Conservation (phyloP, 2,888 invertebrate genomes). For the Chrysotoxum bicinctum region DNA sequence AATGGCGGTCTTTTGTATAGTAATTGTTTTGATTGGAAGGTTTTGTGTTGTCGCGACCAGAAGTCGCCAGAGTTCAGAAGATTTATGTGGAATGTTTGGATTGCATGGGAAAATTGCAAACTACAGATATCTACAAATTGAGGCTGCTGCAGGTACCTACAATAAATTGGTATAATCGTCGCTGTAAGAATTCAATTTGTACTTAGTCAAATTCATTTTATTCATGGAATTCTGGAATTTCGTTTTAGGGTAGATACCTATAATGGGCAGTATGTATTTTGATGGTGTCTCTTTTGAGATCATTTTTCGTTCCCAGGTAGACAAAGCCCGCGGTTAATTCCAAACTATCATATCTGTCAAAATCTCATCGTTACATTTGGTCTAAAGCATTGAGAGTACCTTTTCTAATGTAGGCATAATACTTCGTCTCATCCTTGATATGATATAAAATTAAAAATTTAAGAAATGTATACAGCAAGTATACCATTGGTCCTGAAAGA, state of each 20-base stretch:
- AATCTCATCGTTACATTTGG: too few relatives aligned
- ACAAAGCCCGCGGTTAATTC: too few relatives aligned
- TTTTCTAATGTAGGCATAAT: too few relatives aligned
- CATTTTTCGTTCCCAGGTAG: too few relatives aligned
- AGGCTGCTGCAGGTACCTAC: constrained; percentile 24
- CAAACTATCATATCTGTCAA: too few relatives aligned
- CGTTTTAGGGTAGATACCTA: not conserved
- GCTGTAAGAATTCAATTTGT: constrained; percentile 13
- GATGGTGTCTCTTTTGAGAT: too few relatives aligned
- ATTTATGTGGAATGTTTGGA: constrained; percentile 49
- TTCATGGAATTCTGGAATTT: not conserved
- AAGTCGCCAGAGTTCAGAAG: constrained; percentile 60
- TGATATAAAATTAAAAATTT: too few relatives aligned
- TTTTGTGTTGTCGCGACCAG: constrained; percentile 53
- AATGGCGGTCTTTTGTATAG: constrained; percentile 43
- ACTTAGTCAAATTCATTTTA: constrained; percentile 3
- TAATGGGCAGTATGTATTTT: not conserved
- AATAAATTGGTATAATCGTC: constrained; percentile 5
- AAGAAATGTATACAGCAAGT: too few relatives aligned
- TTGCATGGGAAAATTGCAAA: constrained; percentile 23
- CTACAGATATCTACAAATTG: not conserved
- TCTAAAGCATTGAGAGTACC: too few relatives aligned
- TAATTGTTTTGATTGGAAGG: constrained; percentile 70
- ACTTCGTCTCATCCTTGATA: too few relatives aligned
- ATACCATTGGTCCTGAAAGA: too few relatives aligned